A percentile compares a stretch with the other conserved stretches of the same genome.
Conservation (phyloP, 2,888 invertebrate genomes). For the Drosophila koepferae region DNA sequence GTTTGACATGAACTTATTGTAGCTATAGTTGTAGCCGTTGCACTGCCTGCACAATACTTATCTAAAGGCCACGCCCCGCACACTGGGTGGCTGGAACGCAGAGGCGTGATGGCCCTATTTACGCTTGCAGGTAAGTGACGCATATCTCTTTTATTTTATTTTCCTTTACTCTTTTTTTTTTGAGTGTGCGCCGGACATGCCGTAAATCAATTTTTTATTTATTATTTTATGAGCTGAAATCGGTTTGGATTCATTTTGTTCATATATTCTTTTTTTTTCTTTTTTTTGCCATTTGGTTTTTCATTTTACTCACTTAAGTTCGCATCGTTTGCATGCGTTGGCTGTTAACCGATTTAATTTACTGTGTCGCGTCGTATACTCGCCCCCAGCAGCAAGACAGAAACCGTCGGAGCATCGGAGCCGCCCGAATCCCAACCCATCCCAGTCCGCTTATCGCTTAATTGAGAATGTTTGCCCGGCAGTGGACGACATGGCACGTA, state of each 20-base stretch:
- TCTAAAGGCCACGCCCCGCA: constrained; percentile 45
- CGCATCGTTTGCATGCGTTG: constrained; percentile 67
- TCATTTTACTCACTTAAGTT: constrained; percentile 66
- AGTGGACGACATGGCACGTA: constrained; percentile 66
- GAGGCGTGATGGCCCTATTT: constrained; percentile 52
- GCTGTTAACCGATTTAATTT: constrained; percentile 74
- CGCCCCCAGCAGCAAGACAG: background rate
- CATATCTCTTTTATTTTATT: constrained; percentile 14
- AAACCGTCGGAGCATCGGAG: background rate
- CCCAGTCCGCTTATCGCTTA: constrained; percentile 49
- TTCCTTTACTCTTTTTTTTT: background rate
- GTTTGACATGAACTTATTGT: constrained; percentile 61
- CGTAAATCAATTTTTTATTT: constrained; percentile 80
- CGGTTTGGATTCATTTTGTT: constrained; percentile 29
- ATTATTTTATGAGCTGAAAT: constrained; percentile 79
- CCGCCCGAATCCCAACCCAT: background rate
- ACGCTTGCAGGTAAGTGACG: constrained; percentile 54
- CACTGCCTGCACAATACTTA: constrained; percentile 19
- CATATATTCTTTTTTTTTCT: background rate
- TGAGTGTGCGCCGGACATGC: constrained; percentile 49
- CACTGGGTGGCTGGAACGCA: constrained; percentile 16
- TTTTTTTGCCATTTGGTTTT: constrained; percentile 18
- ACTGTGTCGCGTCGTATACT: constrained; percentile 57
- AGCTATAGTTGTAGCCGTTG: constrained; percentile 21
- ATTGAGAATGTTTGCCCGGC: constrained; percentile 61